These are phyloP conservation scores for Aplochiton taeniatus DNA, from an alignment of 2,797 vertebrate genomes.

Conservation along the genomic window DNA sequence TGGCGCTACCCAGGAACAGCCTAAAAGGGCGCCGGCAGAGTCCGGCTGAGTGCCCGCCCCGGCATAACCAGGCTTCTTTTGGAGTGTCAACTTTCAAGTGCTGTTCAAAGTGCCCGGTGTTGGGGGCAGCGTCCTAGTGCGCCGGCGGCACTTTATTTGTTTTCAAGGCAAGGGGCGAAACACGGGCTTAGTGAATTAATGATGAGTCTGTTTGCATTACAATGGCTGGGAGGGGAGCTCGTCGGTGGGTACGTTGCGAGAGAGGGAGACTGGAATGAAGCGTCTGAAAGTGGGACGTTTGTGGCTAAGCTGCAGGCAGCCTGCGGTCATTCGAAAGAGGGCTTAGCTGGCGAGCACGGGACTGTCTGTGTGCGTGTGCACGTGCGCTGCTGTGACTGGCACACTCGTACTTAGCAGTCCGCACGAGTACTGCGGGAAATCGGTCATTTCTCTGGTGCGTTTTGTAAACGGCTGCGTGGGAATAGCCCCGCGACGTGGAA, in stretches of 20 bases:
- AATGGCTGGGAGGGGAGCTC: neutral
- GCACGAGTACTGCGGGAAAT: too few species aligned
- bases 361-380: too few species aligned
- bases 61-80: constrained; percentile 1
- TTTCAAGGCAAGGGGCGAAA: constrained; percentile 19
- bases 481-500: too few species aligned
- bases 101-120: neutral
- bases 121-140: neutral
- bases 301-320: neutral
- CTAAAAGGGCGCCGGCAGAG: constrained; percentile 1
- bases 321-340: neutral
- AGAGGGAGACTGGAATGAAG: neutral
- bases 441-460: too few species aligned
- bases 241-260: neutral
- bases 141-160: constrained; percentile 12
- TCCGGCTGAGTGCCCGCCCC: constrained; percentile 28
- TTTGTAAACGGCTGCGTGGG: too few species aligned
- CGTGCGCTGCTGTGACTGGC: too few species aligned
- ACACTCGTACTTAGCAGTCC: too few species aligned
- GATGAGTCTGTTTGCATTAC: constrained; percentile 30
- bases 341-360: too few species aligned
- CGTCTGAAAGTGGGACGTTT: neutral
- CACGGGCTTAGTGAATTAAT: constrained; percentile 36
- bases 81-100: constrained; percentile 1
- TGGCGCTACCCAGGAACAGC: neutral